Evolutionary conservation across 2,113 vertebrate species (phyloP).

Genomic region (Sclerurus mexicanus): DNA sequence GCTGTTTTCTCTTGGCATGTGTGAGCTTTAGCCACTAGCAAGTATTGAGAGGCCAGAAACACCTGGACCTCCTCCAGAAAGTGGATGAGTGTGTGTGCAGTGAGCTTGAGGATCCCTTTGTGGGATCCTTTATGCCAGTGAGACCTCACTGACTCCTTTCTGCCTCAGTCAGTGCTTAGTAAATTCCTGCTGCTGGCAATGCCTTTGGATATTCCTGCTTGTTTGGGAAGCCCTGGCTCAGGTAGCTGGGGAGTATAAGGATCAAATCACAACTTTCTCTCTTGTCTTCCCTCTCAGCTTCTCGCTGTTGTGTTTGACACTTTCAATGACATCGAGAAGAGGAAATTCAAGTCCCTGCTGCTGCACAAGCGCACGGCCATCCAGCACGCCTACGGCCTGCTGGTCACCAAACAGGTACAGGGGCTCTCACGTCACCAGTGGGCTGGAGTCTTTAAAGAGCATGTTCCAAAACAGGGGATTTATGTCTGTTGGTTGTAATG

Average conservation of each 20-base stretch:
- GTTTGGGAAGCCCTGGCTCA: not conserved
- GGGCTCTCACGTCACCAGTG: not conserved
- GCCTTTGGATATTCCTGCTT: not conserved
- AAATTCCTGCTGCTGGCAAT: not conserved
- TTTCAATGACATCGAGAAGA: constrained; percentile 96
- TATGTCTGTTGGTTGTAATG: not conserved
- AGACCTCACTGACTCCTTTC: fast-evolving
- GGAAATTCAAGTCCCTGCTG: constrained; percentile 95
- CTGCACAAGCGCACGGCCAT: constrained; percentile 93
- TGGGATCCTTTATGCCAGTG: fast-evolving
- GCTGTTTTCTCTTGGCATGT: not conserved
- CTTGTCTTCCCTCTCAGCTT: constrained; percentile 73
- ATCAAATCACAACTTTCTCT: not conserved
- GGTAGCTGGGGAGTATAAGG: not conserved
- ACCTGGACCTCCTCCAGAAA: not conserved
- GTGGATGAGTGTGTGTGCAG: not conserved
- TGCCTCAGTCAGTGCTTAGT: not conserved
- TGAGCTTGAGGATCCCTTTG: not conserved
- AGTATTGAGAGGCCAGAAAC: not conserved
- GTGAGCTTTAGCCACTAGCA: not conserved
- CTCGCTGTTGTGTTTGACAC: constrained; percentile 97
- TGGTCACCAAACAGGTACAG: constrained; percentile 87
- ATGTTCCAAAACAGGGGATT: not conserved
- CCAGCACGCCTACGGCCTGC: constrained; percentile 88
- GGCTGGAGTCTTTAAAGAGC: not conserved